Evolutionary conservation across 2,797 vertebrate genomes (phyloP), one percentile per base, ranked within the genome.

Genomic region (Malurus splendens): DNA sequence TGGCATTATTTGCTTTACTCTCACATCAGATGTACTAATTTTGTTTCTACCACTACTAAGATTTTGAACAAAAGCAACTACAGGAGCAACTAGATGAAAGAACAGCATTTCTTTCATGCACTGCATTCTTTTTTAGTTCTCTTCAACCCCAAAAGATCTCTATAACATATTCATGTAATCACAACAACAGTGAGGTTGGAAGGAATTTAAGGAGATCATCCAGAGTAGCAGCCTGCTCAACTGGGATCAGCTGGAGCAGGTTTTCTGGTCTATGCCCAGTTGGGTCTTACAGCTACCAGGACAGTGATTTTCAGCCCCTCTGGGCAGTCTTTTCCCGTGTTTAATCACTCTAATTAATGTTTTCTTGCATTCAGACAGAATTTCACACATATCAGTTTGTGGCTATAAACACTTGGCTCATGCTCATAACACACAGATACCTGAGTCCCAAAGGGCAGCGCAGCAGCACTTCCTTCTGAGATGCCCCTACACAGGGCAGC

Each of bases 391-490:
- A 48, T 18, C 25, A 62, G 16, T 24, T 13, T 44, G 78, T 23
- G 32, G 6, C 45, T 51, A 14, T 38, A 51, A 24, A 23, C 10
- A 67, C 20, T 7, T 30, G 28, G 9, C 12, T n/a, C 16, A 6
- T 18, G 14, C 12, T 50, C 12, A 56, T 36, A 19, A 19, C 1
- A 6, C 23, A 10, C 12, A 86, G 74, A 22, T 30, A 65, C 18
- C 9, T 0, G 4, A 57, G 44, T 25, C 44, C 39, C n/a, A 4
- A 48, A 44, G 17, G 0, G 9, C 61, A 64, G 20, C 36, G 7
- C 0, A 4, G 30, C 0, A 45, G 9, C 48, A 9, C 45, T 54
- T 9, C 24, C 24, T 36, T 25, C 18, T 30, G 41, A 73, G 44
- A 8, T 11, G 44, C 14, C 51, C 15, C 25, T 42, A 8, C 0